These are phyloP conservation scores for Calypte anna DNA, from an alignment of 2,113 vertebrate genomes.

Conservation along the genomic window DNA sequence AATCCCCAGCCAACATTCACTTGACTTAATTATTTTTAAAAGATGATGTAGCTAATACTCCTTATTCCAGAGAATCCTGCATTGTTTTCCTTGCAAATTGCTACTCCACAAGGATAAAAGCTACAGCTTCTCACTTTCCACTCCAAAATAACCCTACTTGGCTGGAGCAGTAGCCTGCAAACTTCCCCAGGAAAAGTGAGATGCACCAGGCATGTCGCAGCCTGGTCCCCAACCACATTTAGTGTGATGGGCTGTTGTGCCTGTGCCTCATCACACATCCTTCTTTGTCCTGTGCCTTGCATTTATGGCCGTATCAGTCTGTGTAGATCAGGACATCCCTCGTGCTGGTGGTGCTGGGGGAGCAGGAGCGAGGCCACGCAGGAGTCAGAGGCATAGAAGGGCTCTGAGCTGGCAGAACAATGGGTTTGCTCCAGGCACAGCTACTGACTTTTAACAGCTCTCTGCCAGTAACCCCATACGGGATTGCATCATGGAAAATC, in stretches of 20 bases:
- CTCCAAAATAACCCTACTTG: constrained; percentile 37
- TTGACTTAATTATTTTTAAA: constrained; percentile 70
- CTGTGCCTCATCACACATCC: fast-evolving
- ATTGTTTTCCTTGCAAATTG: constrained; percentile 74
- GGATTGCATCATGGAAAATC: constrained; percentile 73
- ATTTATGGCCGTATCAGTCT: not conserved
- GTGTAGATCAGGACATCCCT: not conserved
- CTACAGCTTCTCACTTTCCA: constrained; percentile 65
- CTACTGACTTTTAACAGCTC: constrained; percentile 70
- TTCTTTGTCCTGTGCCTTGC: not conserved
- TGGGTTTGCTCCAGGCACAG: constrained; percentile 68
- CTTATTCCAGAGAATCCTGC: constrained; percentile 66
- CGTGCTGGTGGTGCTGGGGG: not conserved
- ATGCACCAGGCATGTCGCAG: not conserved
- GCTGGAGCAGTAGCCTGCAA: not conserved
- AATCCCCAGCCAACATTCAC: constrained; percentile 35
- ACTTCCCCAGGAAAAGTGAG: constrained; percentile 53
- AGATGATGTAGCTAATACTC: constrained; percentile 66
- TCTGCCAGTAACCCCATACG: constrained; percentile 60
- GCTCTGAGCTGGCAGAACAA: constrained; percentile 59
- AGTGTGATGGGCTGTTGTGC: not conserved
- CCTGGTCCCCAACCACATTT: not conserved
- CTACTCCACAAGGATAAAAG: constrained; percentile 70
- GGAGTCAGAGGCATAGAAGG: constrained; percentile 53
- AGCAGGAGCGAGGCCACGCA: constrained; percentile 21